Evolutionary conservation across 2,113 vertebrate genomes (phyloP), one percentile per base, ranked within the genome.

Genomic region (Petrocephalus zakoni): DNA sequence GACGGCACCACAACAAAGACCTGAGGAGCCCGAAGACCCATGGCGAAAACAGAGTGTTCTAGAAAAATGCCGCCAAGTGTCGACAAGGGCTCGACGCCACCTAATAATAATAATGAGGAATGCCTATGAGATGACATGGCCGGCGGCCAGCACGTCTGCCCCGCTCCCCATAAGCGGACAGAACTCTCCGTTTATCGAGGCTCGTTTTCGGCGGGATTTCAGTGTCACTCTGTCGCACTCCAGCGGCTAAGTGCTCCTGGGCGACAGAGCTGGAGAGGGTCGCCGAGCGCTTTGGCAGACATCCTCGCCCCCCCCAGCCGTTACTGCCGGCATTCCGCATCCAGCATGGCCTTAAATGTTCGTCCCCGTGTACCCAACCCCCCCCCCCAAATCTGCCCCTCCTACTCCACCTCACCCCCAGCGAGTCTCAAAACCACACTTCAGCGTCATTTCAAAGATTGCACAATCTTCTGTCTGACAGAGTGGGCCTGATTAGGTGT

Each of bases 241-340:
- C 46, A 88, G 56, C 34, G 29, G 72, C 83, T 58, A 87, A 88
- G 88, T 87, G 61, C 85, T 72, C 86, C 68, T 61, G 88, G 86
- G 68, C 55, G 56, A 61, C 55, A 1, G 81, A 89, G 49, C 85
- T 88, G 81, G 85, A 90, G 85, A 89, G 88, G 87, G 58, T 53
- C 72, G 52, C 52, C 19, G 47, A 53, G 86, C 22, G 19, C 72
- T 88, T 91, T 91, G 88, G 90, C 88, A 89, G 49, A 51, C 56
- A 13, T 42, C 89, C 88, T 89, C 17, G 22, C 61, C 89, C 86
- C 86, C 53, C n/a, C 61, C 64, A 17, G 37, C 88, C 82, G 81
- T 90, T 90, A 88, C 90, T 90, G 88, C 90, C 90, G 72, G 82
- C 90, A 92, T 92, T 92, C 85, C 89, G 37, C 86, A 91, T 88